Evolutionary conservation across 2,888 invertebrate genomes (phyloP).

Genomic region (Elgonia sp.): DNA sequence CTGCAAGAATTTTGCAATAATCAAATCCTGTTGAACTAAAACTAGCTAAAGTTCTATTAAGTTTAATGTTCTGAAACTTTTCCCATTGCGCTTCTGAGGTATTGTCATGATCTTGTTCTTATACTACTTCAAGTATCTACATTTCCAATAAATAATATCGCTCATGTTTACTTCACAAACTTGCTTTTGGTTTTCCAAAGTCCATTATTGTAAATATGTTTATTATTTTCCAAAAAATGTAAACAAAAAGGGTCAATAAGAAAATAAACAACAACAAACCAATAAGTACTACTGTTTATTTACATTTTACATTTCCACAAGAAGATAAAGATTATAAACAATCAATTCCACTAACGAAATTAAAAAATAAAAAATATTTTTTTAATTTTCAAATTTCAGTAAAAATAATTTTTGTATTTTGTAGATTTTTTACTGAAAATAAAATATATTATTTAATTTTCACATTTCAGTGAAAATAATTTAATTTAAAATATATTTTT

Average conservation of each 20-base stretch:
- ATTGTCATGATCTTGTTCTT: constrained; percentile 52
- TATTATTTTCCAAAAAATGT: neutral
- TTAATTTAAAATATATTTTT: no score
- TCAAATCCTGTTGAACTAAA: constrained; percentile 35
- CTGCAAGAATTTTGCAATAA: constrained; percentile 42
- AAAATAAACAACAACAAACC: neutral
- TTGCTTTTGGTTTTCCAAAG: constrained; percentile 1
- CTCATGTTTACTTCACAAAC: constrained; percentile 27
- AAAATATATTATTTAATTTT: no score
- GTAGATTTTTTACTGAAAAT: no score
- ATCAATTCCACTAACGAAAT: no score
- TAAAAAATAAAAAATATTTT: no score
- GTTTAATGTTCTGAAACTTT: constrained; percentile 51
- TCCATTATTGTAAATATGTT: neutral
- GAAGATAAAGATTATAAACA: no score
- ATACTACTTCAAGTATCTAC: constrained; percentile 19
- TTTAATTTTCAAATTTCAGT: no score
- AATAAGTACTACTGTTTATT: no score
- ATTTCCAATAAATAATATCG: constrained; percentile 37
- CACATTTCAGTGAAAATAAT: no score
- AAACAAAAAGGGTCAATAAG: neutral
- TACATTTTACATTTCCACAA: no score
- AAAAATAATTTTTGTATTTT: no score
- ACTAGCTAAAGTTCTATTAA: constrained; percentile 17
- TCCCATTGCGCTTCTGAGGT: constrained; percentile 49